These are phyloP conservation scores for Vimba vimba DNA, from an alignment of 2,113 vertebrate genomes.

Conservation along the genomic window DNA sequence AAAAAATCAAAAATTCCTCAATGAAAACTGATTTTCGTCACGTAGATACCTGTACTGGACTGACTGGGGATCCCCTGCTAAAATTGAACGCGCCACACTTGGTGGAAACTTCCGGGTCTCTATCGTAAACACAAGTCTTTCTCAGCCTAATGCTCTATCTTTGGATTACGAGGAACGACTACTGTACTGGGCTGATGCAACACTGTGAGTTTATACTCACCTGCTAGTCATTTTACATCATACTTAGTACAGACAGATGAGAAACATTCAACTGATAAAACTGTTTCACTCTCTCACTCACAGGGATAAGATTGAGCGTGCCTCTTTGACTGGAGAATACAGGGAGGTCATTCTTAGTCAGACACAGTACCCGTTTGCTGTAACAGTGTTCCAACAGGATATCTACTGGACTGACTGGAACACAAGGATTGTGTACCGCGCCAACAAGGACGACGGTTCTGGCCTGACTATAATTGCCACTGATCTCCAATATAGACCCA, in stretches of 20 bases:
- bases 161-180: conserved; percentile 74
- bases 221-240: not conserved
- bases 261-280: not conserved
- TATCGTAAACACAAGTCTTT: conserved; percentile 68
- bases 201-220: conserved; percentile 63
- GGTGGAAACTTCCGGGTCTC: conserved; percentile 70
- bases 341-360: conserved; percentile 83
- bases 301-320: conserved; percentile 90
- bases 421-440: conserved; percentile 81
- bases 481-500: conserved; percentile 78
- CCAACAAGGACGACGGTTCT: conserved; percentile 90
- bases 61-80: conserved; percentile 73
- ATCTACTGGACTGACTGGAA: conserved; percentile 93
- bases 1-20: not conserved
- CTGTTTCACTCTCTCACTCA: not conserved
- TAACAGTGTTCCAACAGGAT: conserved; percentile 88
- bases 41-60: conserved; percentile 78
- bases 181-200: conserved; percentile 76
- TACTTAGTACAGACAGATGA: not conserved
- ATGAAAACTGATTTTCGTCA: not conserved
- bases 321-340: conserved; percentile 80
- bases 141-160: conserved; percentile 70
- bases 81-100: conserved; percentile 75
- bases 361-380: conserved; percentile 80
- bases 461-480: conserved; percentile 77